These are phyloP conservation scores for Taurulus bubalis DNA, from an alignment of 2,113 vertebrate genomes.

Conservation along the genomic window DNA sequence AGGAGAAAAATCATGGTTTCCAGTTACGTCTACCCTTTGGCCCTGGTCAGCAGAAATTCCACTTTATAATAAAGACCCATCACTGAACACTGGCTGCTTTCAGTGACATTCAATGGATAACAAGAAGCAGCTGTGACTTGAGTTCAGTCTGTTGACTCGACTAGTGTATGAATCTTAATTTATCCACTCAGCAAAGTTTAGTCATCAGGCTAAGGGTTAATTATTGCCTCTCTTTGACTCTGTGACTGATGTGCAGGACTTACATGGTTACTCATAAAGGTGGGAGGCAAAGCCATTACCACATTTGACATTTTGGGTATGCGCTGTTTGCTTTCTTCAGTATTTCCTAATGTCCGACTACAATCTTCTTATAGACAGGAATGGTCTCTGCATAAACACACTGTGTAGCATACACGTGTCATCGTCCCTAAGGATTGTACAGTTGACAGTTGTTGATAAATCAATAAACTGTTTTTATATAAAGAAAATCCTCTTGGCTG, in stretches of 20 bases:
- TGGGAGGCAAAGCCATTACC: slow-evolving; percentile 48
- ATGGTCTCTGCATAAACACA: slow-evolving; percentile 75
- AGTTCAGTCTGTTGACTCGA: slow-evolving; percentile 56
- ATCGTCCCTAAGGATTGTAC: slow-evolving; percentile 82
- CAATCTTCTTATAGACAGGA: slow-evolving; percentile 57
- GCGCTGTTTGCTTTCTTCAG: slow-evolving; percentile 66
- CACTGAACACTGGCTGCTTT: slow-evolving; percentile 64
- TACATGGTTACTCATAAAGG: slow-evolving; percentile 46
- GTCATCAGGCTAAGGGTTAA: slow-evolving; percentile 60
- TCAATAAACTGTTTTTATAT: slow-evolving; percentile 87
- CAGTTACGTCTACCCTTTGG: slow-evolving; percentile 40
- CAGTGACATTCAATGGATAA: slow-evolving; percentile 62
- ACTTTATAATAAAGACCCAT: slow-evolving; percentile 61
- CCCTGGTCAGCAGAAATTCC: slow-evolving; percentile 43
- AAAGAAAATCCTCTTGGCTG: slow-evolving; percentile 63
- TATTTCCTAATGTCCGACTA: slow-evolving; percentile 64
- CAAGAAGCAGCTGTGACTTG: slow-evolving; percentile 59
- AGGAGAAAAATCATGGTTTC: slow-evolving; percentile 53
- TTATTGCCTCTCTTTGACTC: slow-evolving; percentile 53
- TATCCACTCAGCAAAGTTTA: slow-evolving; percentile 55
- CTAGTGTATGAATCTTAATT: slow-evolving; percentile 62
- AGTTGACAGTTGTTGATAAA: slow-evolving; percentile 85
- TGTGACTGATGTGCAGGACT: slow-evolving; percentile 64
- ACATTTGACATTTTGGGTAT: slow-evolving; percentile 62
- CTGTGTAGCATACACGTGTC: slow-evolving; percentile 84